Evolutionary conservation across 2,113 vertebrate species (phyloP).

Genomic region (Caranx ignobilis): DNA sequence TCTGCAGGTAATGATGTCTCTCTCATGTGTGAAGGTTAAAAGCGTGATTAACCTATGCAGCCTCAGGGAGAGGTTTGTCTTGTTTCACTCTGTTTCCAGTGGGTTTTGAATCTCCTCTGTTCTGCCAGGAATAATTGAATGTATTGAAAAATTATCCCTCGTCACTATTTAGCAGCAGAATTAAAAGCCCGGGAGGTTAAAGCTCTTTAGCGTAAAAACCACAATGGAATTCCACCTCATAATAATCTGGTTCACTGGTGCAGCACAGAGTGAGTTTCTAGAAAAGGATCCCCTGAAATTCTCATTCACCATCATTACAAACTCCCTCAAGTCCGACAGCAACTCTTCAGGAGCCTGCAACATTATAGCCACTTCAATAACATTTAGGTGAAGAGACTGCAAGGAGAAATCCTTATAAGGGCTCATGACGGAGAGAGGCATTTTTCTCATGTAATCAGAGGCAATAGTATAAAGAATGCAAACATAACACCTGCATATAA

Average conservation of each 20-base stretch:
- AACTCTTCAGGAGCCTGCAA: constrained; percentile 17
- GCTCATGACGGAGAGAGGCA: neutral
- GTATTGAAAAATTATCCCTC: constrained; percentile 49
- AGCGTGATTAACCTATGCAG: constrained; percentile 48
- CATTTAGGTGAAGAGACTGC: neutral
- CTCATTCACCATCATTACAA: constrained; percentile 32
- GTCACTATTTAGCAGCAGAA: constrained; percentile 43
- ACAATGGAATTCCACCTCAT: constrained; percentile 22
- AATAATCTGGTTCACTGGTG: constrained; percentile 16
- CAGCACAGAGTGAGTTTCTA: neutral
- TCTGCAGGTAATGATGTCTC: constrained; percentile 32
- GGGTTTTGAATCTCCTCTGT: constrained; percentile 15
- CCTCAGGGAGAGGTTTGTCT: constrained; percentile 38
- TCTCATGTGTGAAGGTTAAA: constrained; percentile 56
- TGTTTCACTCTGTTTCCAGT: constrained; percentile 18
- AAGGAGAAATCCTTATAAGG: neutral
- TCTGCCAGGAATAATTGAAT: constrained; percentile 38
- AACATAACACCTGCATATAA: neutral
- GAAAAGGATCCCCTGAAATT: constrained; percentile 6
- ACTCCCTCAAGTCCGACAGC: constrained; percentile 7
- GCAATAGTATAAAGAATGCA: neutral
- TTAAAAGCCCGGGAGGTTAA: constrained; percentile 41
- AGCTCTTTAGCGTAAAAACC: constrained; percentile 30
- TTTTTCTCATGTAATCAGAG: neutral
- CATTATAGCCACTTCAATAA: constrained; percentile 10